phyloP scores from a whole-genome alignment of 2,113 vertebrate genomes.

The Xiphophorus maculatus region DNA sequence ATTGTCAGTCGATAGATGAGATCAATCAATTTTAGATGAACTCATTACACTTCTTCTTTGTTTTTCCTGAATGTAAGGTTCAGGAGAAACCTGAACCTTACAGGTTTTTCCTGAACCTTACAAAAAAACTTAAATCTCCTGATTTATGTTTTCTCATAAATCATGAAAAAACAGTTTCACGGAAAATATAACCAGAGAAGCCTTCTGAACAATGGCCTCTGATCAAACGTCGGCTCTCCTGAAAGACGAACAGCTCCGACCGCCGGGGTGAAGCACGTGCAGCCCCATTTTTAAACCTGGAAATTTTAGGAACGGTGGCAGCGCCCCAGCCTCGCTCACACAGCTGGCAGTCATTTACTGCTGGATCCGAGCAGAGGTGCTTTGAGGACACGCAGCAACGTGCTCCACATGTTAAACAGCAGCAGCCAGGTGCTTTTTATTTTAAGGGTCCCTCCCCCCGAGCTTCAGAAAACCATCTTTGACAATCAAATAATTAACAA shows the following conservation, averaged over 20 bases:
- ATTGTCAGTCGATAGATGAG: no score
- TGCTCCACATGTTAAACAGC: slow-evolving; percentile 16
- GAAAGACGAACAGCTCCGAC: slow-evolving; percentile 41
- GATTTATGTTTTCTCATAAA: neutral
- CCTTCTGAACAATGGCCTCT: slow-evolving; percentile 62
- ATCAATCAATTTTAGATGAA: no score
- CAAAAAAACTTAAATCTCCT: no score
- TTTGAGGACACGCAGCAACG: slow-evolving; percentile 36
- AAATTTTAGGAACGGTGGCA: slow-evolving; percentile 55
- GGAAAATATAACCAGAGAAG: slow-evolving; percentile 38
- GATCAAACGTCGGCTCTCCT: slow-evolving; percentile 48
- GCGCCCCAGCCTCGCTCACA: slow-evolving; percentile 31
- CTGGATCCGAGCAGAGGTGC: slow-evolving; percentile 30
- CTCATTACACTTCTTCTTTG: slow-evolving; percentile 15
- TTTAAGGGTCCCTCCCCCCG: neutral
- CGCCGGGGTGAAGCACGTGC: slow-evolving; percentile 50
- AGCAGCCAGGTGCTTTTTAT: neutral
- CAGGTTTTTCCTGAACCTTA: no score
- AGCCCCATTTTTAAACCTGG: slow-evolving; percentile 54
- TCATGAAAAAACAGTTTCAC: slow-evolving; percentile 27
- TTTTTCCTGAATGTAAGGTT: neutral
- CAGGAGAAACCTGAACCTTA: no score
- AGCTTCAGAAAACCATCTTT: neutral
- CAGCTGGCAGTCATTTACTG: slow-evolving; percentile 58
- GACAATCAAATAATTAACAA: neutral